These are phyloP conservation scores for Tipula helvola DNA, from an alignment of 2,888 invertebrate genomes.

Conservation along the genomic window DNA sequence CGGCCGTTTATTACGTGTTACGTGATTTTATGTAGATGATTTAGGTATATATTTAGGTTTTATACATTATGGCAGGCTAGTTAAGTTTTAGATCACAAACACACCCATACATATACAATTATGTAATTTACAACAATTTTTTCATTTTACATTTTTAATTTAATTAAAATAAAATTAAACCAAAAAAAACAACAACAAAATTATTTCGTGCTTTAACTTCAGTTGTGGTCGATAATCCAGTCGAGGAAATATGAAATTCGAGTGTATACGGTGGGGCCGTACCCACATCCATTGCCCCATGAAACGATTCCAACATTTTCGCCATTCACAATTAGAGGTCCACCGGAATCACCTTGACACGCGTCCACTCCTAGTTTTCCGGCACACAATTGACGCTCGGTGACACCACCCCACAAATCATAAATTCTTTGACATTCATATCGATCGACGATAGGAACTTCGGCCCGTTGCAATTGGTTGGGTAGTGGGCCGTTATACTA, in stretches of 20 bases:
- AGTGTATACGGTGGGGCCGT: not conserved
- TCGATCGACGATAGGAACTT: not conserved
- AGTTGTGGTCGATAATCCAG: not conserved
- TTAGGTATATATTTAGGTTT: not conserved
- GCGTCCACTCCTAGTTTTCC: not conserved
- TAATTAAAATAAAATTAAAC: not conserved
- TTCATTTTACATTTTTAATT: not conserved
- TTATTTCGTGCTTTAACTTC: not conserved
- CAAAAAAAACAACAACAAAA: too few relatives aligned
- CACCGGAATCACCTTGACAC: not conserved
- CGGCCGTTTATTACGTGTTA: not conserved
- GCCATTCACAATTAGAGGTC: not conserved
- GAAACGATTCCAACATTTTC: not conserved
- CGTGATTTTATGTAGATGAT: not conserved
- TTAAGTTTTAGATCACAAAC: not conserved
- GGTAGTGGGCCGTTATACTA: not conserved
- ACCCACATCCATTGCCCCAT: not conserved
- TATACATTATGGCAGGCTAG: not conserved
- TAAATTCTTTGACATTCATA: not conserved
- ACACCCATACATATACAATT: not conserved
- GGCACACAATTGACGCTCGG: not conserved
- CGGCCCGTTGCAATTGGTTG: not conserved
- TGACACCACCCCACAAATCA: not conserved
- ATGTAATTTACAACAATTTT: not conserved
- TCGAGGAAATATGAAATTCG: not conserved